Evolutionary conservation across 2,888 invertebrate species (phyloP).

Genomic region (Keiferia lycopersicella): DNA sequence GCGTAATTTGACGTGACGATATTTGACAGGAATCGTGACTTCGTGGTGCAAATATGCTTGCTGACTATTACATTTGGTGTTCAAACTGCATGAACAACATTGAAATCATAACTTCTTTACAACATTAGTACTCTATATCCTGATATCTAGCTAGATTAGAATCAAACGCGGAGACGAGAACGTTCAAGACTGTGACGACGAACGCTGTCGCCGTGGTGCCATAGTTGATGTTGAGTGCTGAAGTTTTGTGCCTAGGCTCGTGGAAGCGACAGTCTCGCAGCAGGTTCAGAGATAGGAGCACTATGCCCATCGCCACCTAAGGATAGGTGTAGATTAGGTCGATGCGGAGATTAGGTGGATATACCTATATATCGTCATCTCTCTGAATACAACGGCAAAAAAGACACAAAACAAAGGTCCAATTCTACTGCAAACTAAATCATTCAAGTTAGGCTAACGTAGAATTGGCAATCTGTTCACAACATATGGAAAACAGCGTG

Average conservation of each 20-base stretch:
- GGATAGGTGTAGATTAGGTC: constrained; percentile 24
- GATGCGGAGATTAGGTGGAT: no score
- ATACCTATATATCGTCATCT: neutral
- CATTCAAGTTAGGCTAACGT: no score
- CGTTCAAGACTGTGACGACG: constrained; percentile 87
- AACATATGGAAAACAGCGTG: no score
- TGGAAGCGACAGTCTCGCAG: constrained; percentile 89
- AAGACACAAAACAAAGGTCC: no score
- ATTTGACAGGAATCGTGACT: no score
- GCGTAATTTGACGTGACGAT: no score
- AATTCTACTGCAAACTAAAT: no score
- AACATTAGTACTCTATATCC: constrained; percentile 35
- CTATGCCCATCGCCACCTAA: constrained; percentile 87
- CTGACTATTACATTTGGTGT: no score
- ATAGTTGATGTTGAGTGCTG: constrained; percentile 87
- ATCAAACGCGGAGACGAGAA: constrained; percentile 90
- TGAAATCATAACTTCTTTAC: neutral
- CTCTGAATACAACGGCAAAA: no score
- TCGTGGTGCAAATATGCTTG: no score
- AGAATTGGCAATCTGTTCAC: no score
- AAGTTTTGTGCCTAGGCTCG: constrained; percentile 84
- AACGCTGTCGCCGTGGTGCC: constrained; percentile 86
- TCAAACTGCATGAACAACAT: no score
- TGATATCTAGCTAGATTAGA: constrained; percentile 83
- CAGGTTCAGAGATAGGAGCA: constrained; percentile 87